Evolutionary conservation across 2,888 invertebrate genomes (phyloP).

Genomic region (Macaria notata): DNA sequence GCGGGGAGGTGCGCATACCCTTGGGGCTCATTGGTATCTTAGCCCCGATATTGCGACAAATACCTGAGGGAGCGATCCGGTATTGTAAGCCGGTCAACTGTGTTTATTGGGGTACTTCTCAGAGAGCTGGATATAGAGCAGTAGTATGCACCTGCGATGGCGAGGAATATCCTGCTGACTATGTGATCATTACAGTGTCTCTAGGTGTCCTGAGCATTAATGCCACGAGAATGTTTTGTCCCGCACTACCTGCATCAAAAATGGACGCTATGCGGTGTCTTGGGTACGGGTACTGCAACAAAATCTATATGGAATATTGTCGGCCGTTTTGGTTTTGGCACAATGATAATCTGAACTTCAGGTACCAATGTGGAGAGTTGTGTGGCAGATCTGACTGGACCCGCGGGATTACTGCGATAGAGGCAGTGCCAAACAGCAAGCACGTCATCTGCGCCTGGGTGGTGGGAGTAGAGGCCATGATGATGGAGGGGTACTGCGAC

Average conservation of each 20-base stretch:
- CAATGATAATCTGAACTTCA: slow-evolving; percentile 84
- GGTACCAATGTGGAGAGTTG: slow-evolving; percentile 81
- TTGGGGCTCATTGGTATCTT: slow-evolving; percentile 85
- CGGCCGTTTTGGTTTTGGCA: slow-evolving; percentile 88
- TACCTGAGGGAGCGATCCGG: slow-evolving; percentile 83
- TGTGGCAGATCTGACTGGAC: slow-evolving; percentile 85
- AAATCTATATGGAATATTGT: slow-evolving; percentile 89
- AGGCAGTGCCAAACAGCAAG: slow-evolving; percentile 86
- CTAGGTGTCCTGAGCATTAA: slow-evolving; percentile 88
- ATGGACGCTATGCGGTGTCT: slow-evolving; percentile 85
- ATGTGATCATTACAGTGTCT: slow-evolving; percentile 90
- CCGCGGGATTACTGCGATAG: slow-evolving; percentile 86
- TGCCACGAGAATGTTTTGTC: slow-evolving; percentile 85
- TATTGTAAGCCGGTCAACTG: slow-evolving; percentile 87
- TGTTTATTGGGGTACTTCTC: slow-evolving; percentile 85
- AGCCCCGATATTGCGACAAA: slow-evolving; percentile 84
- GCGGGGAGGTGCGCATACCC: slow-evolving; percentile 83
- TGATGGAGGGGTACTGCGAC: slow-evolving; percentile 86
- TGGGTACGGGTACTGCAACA: slow-evolving; percentile 89
- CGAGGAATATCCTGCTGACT: slow-evolving; percentile 87
- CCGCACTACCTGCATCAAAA: slow-evolving; percentile 86
- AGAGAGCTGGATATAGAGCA: slow-evolving; percentile 70
- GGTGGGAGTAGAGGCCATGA: slow-evolving; percentile 85
- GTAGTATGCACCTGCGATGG: slow-evolving; percentile 86
- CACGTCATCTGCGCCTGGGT: slow-evolving; percentile 88